These are phyloP conservation scores for Colinus virginianus DNA, from an alignment of 2,113 vertebrate species.

Conservation along the genomic window DNA sequence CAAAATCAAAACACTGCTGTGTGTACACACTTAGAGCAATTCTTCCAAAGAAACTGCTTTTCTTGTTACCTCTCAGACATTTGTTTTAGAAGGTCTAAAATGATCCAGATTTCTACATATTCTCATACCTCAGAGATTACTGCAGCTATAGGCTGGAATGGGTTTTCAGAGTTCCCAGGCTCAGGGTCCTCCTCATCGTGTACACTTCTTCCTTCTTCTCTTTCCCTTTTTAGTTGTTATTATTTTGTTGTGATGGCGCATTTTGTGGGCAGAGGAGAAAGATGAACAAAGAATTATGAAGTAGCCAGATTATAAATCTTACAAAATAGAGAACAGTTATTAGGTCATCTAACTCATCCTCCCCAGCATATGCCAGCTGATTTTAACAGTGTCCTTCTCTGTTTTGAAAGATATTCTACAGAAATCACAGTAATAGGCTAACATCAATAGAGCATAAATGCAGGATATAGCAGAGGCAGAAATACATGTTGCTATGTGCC, in stretches of 20 bases:
- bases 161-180: slow-evolving; percentile 77
- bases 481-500: background rate
- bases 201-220: slow-evolving; percentile 77
- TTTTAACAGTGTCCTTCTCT: background rate
- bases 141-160: slow-evolving; percentile 89
- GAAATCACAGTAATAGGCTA: background rate
- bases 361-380: background rate
- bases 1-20: background rate
- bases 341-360: background rate
- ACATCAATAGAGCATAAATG: background rate
- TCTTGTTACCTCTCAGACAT: background rate
- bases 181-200: slow-evolving; percentile 75
- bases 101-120: background rate
- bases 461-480: background rate
- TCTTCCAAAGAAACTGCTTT: background rate
- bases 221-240: slow-evolving; percentile 81
- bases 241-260: background rate
- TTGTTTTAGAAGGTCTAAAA: background rate
- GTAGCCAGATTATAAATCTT: background rate
- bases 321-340: background rate
- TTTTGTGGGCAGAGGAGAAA: background rate
- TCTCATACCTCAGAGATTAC: slow-evolving; percentile 86
- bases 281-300: background rate
- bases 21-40: background rate
- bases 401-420: background rate